These are phyloP conservation scores for Leucoraja erinaceus DNA, from an alignment of 2,113 vertebrate genomes.

Conservation along the genomic window DNA sequence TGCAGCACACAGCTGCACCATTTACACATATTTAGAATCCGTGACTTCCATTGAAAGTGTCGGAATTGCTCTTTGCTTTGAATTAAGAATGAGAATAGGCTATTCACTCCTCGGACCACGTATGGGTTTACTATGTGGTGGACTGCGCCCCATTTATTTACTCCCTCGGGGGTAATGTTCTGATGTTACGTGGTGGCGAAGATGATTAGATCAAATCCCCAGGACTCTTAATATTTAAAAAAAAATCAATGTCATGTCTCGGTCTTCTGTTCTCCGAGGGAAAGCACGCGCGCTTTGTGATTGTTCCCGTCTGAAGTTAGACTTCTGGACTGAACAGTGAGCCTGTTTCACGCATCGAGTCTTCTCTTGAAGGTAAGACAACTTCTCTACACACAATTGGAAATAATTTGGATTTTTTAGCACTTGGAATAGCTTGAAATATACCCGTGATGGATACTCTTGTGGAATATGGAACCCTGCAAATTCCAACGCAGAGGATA, in stretches of 20 bases:
- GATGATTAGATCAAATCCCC: background rate
- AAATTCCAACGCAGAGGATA: background rate
- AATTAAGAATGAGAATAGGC: background rate
- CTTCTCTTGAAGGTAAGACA: background rate
- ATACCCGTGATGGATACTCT: background rate
- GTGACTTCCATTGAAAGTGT: background rate
- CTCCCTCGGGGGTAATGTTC: background rate
- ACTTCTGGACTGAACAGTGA: background rate
- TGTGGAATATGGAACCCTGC: too few species aligned
- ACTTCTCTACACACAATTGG: background rate
- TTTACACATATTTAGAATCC: background rate
- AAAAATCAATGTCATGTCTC: background rate
- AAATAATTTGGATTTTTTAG: background rate
- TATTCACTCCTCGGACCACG: background rate
- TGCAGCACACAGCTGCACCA: background rate
- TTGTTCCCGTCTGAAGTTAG: background rate
- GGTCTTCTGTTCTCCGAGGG: background rate
- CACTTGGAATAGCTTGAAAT: background rate
- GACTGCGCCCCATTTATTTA: background rate
- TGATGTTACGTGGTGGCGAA: background rate
- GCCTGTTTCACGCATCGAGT: background rate
- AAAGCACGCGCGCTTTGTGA: background rate
- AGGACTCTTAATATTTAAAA: background rate
- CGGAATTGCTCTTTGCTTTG: background rate
- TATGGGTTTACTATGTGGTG: background rate